Conservation (phyloP, 2,113 vertebrate genomes). For the Chionis minor region DNA sequence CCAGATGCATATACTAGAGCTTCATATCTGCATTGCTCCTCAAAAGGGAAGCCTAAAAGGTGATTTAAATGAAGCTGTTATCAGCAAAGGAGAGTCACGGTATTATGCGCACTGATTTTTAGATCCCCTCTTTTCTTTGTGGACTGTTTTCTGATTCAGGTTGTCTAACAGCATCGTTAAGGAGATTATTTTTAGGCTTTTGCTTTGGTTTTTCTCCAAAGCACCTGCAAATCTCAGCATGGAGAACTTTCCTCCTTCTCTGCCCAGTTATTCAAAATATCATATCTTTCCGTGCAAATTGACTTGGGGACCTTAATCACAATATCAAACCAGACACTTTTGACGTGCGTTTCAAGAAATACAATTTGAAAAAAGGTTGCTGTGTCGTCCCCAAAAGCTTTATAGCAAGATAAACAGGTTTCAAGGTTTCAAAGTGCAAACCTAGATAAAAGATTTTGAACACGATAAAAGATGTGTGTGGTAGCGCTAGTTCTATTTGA, state of each 20-base stretch:
- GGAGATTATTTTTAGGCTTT: neutral
- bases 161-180: neutral
- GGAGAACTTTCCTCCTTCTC: neutral
- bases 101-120: neutral
- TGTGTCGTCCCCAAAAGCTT: neutral
- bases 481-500: neutral
- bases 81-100: neutral
- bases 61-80: neutral
- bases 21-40: neutral
- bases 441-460: neutral
- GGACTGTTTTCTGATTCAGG: neutral
- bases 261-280: neutral
- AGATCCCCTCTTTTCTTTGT: neutral
- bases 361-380: neutral
- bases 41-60: neutral
- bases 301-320: neutral
- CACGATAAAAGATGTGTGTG: neutral
- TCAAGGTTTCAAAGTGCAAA: neutral
- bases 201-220: neutral
- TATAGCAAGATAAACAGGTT: neutral
- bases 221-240: neutral
- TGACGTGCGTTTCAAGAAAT: neutral
- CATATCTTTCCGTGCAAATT: neutral
- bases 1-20: neutral
- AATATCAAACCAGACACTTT: neutral